A percentile compares a stretch with the other conserved stretches of the same genome.
phyloP scores from a whole-genome alignment of 2,113 vertebrate genomes.

The Corythornis cristatus region DNA sequence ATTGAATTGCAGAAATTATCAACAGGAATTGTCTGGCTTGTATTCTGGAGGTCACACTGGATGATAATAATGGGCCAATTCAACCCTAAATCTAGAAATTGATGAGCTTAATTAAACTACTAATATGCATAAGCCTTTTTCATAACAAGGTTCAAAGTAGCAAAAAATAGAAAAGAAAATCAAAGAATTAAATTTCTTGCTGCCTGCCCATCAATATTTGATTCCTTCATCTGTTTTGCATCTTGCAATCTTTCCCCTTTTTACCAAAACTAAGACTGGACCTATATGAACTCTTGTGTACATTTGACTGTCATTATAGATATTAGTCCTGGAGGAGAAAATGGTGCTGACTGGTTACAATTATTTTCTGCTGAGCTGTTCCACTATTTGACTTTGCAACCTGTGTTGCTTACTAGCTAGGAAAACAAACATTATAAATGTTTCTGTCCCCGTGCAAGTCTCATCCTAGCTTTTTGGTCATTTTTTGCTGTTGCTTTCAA shows the following conservation, averaged over 20 bases:
- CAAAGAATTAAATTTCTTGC: neutral
- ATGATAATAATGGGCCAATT: neutral
- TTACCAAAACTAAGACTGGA: neutral
- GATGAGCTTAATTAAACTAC: neutral
- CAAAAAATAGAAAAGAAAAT: neutral
- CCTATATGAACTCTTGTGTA: neutral
- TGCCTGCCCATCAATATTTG: neutral
- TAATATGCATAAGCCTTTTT: neutral
- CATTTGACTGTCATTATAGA: neutral
- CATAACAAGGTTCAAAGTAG: neutral
- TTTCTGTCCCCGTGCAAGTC: neutral
- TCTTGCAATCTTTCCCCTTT: neutral
- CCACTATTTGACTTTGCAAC: slow-evolving; percentile 7
- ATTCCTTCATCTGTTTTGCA: neutral
- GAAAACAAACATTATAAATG: neutral
- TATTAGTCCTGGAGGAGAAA: neutral
- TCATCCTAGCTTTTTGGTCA: neutral
- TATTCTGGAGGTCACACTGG: neutral
- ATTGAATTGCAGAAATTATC: neutral
- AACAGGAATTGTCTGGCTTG: neutral
- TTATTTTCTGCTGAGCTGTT: neutral
- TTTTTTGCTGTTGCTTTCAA: neutral
- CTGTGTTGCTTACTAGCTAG: neutral
- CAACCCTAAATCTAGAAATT: neutral
- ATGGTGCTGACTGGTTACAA: neutral